These are phyloP conservation scores for Hirundichthys speculiger DNA, from an alignment of 2,113 vertebrate species.

Conservation along the genomic window DNA sequence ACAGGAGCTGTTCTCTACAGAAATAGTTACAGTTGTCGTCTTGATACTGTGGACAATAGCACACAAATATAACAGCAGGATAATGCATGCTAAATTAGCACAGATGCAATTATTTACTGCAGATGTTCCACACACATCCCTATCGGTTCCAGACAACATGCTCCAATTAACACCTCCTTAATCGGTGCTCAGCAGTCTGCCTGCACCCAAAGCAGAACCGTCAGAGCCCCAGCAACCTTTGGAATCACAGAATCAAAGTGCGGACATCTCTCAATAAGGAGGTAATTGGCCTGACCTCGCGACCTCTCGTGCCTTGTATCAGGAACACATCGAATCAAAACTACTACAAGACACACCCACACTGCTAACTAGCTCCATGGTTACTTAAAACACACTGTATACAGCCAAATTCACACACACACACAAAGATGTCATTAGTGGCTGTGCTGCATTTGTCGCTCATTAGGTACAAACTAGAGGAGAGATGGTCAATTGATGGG, in stretches of 20 bases:
- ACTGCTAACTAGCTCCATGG: constrained; percentile 91
- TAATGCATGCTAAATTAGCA: constrained; percentile 33
- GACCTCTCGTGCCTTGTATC: constrained; percentile 90
- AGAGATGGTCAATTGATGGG: constrained; percentile 66
- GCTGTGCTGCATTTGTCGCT: constrained; percentile 86
- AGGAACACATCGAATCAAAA: constrained; percentile 81
- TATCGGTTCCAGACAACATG: constrained; percentile 74
- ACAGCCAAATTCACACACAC: constrained; percentile 36
- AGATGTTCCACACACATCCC: constrained; percentile 15
- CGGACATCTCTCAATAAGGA: constrained; percentile 84
- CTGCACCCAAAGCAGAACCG: constrained; percentile 74
- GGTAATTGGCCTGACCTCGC: constrained; percentile 97
- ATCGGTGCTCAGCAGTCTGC: constrained; percentile 82
- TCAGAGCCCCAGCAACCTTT: constrained; percentile 78
- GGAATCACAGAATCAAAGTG: constrained; percentile 95
- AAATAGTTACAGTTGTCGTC: neutral
- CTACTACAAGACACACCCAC: constrained; percentile 89
- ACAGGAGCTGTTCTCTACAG: neutral
- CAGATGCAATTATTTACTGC: constrained; percentile 22
- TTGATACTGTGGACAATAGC: constrained; percentile 3
- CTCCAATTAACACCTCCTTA: constrained; percentile 94
- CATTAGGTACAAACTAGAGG: constrained; percentile 90
- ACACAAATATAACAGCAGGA: neutral
- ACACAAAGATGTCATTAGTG: constrained; percentile 71
- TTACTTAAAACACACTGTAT: constrained; percentile 47